phyloP scores from a whole-genome alignment of 2,797 vertebrate genomes.

The Onychomys torridus region DNA sequence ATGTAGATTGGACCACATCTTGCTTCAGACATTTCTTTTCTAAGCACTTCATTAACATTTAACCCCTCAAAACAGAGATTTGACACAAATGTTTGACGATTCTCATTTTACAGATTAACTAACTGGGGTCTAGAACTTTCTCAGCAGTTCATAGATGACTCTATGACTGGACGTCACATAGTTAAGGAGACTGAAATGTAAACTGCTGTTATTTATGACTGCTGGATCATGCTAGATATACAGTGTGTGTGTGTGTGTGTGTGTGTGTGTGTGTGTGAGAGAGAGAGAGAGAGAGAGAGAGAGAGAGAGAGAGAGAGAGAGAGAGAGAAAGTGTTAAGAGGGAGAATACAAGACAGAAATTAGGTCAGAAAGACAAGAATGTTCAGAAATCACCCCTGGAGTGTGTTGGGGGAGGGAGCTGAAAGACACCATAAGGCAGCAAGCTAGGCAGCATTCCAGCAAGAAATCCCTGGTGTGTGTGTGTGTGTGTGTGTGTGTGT shows the following conservation, averaged over 20 bases:
- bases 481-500: not conserved
- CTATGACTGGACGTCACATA: not conserved
- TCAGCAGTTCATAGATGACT: not conserved
- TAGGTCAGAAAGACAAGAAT: conserved; percentile 32
- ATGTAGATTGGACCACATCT: not conserved
- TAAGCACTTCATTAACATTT: conserved; percentile 11
- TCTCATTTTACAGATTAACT: conserved; percentile 38
- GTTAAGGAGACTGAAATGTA: not conserved
- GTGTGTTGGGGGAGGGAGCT: not conserved
- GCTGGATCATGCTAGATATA: conserved; percentile 12
- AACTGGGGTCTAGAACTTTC: not conserved
- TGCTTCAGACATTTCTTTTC: not conserved
- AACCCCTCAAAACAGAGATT: conserved; percentile 35
- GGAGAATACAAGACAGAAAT: conserved; percentile 32
- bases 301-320: no score
- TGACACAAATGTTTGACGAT: not conserved
- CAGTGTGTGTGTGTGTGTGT: not conserved
- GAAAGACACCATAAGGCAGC: not conserved
- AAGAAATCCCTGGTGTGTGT: not conserved
- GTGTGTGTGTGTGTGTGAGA: not conserved
- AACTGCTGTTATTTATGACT: not conserved
- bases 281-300: no score
- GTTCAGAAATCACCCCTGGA: not conserved
- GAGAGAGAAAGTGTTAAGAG: no score
- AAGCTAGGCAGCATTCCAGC: not conserved